Conservation (phyloP, 1,140 invertebrate species). For the Heliconius himera region DNA sequence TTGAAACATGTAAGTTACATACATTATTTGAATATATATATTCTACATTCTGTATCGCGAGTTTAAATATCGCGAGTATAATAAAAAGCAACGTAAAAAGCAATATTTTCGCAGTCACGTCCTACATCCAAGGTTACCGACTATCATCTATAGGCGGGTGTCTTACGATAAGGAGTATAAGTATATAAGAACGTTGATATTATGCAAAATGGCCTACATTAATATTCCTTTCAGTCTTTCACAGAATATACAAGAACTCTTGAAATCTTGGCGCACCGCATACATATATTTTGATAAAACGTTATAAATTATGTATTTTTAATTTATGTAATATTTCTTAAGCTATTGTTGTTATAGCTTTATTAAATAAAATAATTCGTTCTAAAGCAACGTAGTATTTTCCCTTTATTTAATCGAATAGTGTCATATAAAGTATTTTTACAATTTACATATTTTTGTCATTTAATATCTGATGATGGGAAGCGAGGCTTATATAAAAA, state of each 20-base stretch:
- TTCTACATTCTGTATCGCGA: not conserved
- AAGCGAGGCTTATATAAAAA: not conserved
- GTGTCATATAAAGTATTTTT: no score
- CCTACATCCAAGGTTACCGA: not conserved
- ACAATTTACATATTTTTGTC: not conserved
- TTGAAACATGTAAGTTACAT: not conserved
- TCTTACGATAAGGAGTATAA: not conserved
- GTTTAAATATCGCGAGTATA: not conserved
- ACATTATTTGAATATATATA: not conserved
- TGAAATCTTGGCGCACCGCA: not conserved
- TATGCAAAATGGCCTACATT: conserved; percentile 9
- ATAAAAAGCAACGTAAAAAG: not conserved
- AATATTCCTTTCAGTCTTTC: conserved; percentile 9
- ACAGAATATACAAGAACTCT: conserved; percentile 1
- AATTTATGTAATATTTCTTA: not conserved
- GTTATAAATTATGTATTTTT: not conserved
- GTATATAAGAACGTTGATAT: conserved; percentile 1
- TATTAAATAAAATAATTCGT: no score
- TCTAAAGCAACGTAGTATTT: no score
- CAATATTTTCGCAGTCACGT: conserved; percentile 9
- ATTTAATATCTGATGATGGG: not conserved
- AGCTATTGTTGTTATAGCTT: not conserved
- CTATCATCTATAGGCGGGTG: not conserved
- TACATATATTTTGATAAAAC: not conserved
- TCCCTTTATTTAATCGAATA: not conserved